Base-by-base conservation (phyloP, 2,888 invertebrate species). In the Drosophila mayaguana region DNA sequence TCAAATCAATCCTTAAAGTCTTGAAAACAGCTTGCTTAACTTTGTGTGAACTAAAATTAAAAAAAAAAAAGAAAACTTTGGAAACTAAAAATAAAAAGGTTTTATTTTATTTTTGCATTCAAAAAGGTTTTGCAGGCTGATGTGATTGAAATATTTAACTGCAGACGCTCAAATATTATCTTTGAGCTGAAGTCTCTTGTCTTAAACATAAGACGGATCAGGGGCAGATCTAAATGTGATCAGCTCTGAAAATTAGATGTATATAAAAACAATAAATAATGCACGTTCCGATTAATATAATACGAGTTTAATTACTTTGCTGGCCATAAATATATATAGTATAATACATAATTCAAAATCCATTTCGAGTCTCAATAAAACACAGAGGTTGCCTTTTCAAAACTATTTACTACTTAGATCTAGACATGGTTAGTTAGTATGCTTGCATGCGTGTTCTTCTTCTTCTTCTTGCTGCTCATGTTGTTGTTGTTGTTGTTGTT, bases 321-420 rank as follows among this genome's bases (percentile, higher is more conserved):
- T 28, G 28, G 55, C 18, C 11, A 43, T 55, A 18, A n/a, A 54
- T 46, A 28, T 14, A 25, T 18, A 28, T 16, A 16, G 16, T 56
- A 56, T 42, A 42, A 42, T n/a, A 36, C 18, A 46, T 5, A 9
- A 3, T 8, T 25, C 9, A 16, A 12, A 45, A 38, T 25, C n/a
- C 36, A 25, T 8, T 40, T 34, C 20, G n/a, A 55, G 20, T 50
- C 22, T 55, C n/a, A 55, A 46, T 42, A 63, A 68, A 55, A 57
- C 50, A 61, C 20, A 57, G 45, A 50, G 38, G 36, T 68, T 51
- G 61, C 63, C 46, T 51, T 74, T 57, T 43, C 43, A 34, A 46
- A 57, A 60, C 73, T 86, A 79, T 86, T 87, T 76, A 79, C 81
- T 89, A 87, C 77, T 72, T 83, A 89, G 28, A 20, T 9, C 64